Conservation (phyloP, 2,888 invertebrate genomes). For the Rhodophaea formosa region DNA sequence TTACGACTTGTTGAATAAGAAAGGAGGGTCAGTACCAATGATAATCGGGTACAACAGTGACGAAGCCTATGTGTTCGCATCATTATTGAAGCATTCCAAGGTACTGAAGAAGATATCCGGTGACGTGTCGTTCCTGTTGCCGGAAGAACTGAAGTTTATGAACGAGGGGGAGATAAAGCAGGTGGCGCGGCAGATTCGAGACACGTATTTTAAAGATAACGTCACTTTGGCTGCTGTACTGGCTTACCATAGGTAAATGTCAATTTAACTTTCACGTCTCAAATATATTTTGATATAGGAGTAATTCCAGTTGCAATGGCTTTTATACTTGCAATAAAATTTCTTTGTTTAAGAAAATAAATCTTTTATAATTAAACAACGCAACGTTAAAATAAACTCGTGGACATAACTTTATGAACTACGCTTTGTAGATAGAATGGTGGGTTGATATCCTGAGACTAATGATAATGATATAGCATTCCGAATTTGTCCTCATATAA, state of each 20-base stretch:
- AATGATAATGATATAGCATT: no score
- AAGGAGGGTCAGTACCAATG: constrained; percentile 49
- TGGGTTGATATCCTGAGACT: no score
- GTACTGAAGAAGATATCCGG: constrained; percentile 37
- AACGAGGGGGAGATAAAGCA: constrained; percentile 49
- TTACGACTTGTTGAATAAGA: constrained; percentile 43
- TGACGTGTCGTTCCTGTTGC: constrained; percentile 47
- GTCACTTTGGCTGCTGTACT: constrained; percentile 47
- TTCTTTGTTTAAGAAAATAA: not conserved
- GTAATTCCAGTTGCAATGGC: no score
- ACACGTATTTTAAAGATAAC: constrained; percentile 58
- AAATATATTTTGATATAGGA: no score
- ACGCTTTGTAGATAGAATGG: no score
- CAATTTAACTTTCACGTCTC: no score
- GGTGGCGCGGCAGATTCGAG: constrained; percentile 46
- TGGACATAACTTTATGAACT: no score
- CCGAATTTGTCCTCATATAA: no score
- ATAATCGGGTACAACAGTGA: constrained; percentile 65
- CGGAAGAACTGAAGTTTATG: constrained; percentile 55
- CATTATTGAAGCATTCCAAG: constrained; percentile 43
- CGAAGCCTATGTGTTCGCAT: constrained; percentile 65
- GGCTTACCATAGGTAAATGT: constrained; percentile 56
- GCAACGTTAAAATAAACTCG: no score
- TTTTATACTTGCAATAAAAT: no score
- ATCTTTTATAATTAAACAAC: not conserved